These are phyloP conservation scores for Eurytemora carolleeae DNA, from an alignment of 1,140 invertebrate genomes.

Conservation along the genomic window DNA sequence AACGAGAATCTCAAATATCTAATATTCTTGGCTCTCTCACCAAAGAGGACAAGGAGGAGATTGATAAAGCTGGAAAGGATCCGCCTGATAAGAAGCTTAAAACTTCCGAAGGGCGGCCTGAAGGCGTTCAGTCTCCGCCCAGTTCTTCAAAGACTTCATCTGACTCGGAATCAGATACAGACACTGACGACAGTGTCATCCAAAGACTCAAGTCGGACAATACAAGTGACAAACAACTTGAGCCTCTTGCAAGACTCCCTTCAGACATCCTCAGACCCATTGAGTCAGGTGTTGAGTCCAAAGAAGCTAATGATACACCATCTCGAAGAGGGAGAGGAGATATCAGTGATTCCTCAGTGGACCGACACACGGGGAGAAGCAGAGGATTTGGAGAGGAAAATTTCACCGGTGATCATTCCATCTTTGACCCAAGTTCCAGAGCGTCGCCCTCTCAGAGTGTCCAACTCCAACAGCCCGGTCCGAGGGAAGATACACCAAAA, in stretches of 20 bases:
- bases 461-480: not conserved
- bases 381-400: not conserved
- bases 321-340: not conserved
- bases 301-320: not conserved
- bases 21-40: constrained; percentile 15
- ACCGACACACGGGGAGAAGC: not conserved
- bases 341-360: not conserved
- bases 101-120: constrained; percentile 57
- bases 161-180: not conserved
- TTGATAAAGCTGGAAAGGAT: constrained; percentile 19
- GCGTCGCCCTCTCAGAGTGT: not conserved
- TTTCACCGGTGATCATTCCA: not conserved
- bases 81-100: constrained; percentile 61
- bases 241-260: too few relatives aligned
- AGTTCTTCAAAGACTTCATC: not conserved
- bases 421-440: too few relatives aligned
- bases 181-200: not conserved
- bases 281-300: too few relatives aligned
- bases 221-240: too few relatives aligned
- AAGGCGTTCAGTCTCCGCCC: constrained; percentile 35
- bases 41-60: constrained; percentile 18
- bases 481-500: not conserved
- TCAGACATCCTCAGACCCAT: too few relatives aligned
- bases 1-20: constrained; percentile 14
- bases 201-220: too few relatives aligned